phyloP scores from a whole-genome alignment of 2,113 vertebrate genomes.

The Myiozetetes cayanensis region DNA sequence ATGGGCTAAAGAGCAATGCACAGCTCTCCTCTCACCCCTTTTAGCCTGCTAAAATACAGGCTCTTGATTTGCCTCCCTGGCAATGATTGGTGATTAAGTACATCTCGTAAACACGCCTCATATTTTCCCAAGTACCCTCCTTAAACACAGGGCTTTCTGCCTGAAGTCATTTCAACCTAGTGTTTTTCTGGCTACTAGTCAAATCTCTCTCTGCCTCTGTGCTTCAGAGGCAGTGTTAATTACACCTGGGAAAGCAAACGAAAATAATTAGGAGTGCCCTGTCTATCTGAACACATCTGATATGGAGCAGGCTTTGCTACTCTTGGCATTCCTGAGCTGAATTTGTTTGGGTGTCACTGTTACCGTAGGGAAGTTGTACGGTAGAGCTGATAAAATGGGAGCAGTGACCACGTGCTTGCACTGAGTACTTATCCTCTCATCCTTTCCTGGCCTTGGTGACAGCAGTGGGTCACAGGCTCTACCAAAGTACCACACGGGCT shows the following conservation, averaged over 20 bases:
- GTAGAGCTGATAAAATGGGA: background rate
- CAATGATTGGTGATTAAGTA: conserved; percentile 30
- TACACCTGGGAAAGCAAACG: background rate
- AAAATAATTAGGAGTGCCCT: background rate
- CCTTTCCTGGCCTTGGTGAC: background rate
- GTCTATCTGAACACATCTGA: background rate
- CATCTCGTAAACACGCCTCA: background rate
- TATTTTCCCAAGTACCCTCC: conserved; percentile 7
- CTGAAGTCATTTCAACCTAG: background rate
- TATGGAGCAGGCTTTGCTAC: background rate
- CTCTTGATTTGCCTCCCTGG: conserved; percentile 17
- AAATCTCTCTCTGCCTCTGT: background rate
- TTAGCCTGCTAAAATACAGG: conserved; percentile 31
- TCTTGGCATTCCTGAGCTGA: background rate
- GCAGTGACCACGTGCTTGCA: background rate
- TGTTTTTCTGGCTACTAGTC: conserved; percentile 13
- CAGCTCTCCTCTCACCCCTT: conserved; percentile 9
- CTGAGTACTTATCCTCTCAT: background rate
- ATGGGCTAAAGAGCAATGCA: conserved; percentile 1
- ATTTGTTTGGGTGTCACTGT: background rate
- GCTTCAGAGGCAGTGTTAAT: background rate
- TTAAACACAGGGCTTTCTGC: background rate
- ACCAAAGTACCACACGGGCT: background rate
- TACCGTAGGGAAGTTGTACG: background rate
- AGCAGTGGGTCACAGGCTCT: background rate